These are phyloP conservation scores for Lasioglossum calceatum DNA, from an alignment of 2,888 invertebrate genomes.

Conservation along the genomic window DNA sequence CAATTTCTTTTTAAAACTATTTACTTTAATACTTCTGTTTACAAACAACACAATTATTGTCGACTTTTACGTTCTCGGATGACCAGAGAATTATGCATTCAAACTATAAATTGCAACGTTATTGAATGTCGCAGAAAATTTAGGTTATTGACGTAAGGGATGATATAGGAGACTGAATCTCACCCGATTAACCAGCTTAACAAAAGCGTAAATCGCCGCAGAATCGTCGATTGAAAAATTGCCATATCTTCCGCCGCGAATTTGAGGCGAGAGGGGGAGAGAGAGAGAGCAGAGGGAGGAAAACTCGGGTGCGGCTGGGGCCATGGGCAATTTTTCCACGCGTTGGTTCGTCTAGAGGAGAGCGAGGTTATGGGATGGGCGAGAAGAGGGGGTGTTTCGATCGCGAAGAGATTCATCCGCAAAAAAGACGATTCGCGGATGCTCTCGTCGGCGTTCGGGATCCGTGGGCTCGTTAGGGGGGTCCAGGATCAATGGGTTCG, in stretches of 20 bases:
- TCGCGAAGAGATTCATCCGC: slow-evolving; percentile 56
- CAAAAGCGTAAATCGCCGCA: too few relatives aligned
- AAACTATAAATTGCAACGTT: too few relatives aligned
- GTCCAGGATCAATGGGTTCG: slow-evolving; percentile 80
- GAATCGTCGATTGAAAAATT: not conserved
- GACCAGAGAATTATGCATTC: too few relatives aligned
- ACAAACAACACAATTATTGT: too few relatives aligned
- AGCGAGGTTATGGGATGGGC: not conserved
- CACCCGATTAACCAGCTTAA: too few relatives aligned
- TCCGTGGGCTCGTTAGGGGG: slow-evolving; percentile 74
- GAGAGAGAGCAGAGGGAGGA: not conserved
- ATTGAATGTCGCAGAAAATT: too few relatives aligned
- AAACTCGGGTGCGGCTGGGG: not conserved
- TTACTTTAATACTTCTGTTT: too few relatives aligned
- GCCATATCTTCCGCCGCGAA: not conserved
- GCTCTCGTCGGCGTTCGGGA: slow-evolving; percentile 50
- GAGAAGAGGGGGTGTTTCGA: not conserved
- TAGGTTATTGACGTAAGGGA: too few relatives aligned
- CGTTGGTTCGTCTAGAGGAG: not conserved
- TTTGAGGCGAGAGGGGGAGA: not conserved
- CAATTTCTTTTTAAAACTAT: too few relatives aligned
- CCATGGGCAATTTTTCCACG: slow-evolving; percentile 1
- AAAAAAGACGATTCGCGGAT: slow-evolving; percentile 70
- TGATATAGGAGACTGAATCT: too few relatives aligned
- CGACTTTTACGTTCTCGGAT: too few relatives aligned